Conservation (phyloP, 2,113 vertebrate genomes). For the Phalacrocorax aristotelis region DNA sequence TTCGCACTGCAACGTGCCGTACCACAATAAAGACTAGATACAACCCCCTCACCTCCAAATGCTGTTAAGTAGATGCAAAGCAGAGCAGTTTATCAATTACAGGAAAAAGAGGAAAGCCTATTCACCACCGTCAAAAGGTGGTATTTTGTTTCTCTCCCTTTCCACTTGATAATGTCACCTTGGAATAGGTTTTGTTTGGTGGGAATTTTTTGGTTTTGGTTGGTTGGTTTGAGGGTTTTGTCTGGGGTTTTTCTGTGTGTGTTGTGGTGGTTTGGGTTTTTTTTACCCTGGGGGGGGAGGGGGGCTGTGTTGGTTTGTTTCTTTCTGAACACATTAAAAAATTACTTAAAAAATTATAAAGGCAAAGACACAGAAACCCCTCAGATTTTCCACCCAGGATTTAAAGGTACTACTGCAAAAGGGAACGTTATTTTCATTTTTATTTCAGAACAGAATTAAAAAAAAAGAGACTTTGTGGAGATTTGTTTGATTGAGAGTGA, state of each 20-base stretch:
- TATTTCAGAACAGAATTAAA: neutral
- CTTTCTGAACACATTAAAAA: neutral
- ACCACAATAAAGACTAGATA: slow-evolving; percentile 15
- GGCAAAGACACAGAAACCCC: neutral
- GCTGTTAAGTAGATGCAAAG: neutral
- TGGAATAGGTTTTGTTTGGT: neutral
- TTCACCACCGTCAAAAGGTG: neutral
- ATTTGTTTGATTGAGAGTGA: neutral
- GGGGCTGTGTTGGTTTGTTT: neutral
- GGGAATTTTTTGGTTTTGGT: too few species aligned
- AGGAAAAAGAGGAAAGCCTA: neutral
- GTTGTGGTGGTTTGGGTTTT: too few species aligned
- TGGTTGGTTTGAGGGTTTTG: too few species aligned
- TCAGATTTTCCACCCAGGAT: neutral
- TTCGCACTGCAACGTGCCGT: slow-evolving; percentile 44
- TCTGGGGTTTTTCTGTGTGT: too few species aligned
- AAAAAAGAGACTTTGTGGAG: neutral
- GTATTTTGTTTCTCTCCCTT: neutral
- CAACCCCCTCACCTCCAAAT: neutral
- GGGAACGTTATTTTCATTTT: neutral
- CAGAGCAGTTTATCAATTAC: neutral
- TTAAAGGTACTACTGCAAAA: neutral
- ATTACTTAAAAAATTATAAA: neutral
- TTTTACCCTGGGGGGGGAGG: too few species aligned
- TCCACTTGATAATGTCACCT: neutral